Percentiles rank a stretch among this genome's conserved stretches.
Evolutionary conservation across 1,140 invertebrate genomes (phyloP).

Genomic region (Caenorhabditis elegans): WBcel235 BX284605.5:1501-2000

Average conservation of each 20-base stretch:
- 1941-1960: no score
- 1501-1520: background rate
- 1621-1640: background rate
- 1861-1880: no score
- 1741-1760: background rate
- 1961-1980: no score
- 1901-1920: no score
- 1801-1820: no score
- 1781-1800: background rate
- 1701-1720: background rate
- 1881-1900: no score
- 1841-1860: no score
- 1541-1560: background rate
- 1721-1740: background rate
- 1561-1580: slow-evolving; percentile 6
- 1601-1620: background rate
- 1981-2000: no score
- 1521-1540: background rate
- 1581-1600: background rate
- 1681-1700: background rate
- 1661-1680: no score
- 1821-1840: background rate
- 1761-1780: slow-evolving; percentile 18
- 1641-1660: background rate
- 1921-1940: no score